Conservation (phyloP, 2,797 vertebrate species). For the Semotilus atromaculatus region DNA sequence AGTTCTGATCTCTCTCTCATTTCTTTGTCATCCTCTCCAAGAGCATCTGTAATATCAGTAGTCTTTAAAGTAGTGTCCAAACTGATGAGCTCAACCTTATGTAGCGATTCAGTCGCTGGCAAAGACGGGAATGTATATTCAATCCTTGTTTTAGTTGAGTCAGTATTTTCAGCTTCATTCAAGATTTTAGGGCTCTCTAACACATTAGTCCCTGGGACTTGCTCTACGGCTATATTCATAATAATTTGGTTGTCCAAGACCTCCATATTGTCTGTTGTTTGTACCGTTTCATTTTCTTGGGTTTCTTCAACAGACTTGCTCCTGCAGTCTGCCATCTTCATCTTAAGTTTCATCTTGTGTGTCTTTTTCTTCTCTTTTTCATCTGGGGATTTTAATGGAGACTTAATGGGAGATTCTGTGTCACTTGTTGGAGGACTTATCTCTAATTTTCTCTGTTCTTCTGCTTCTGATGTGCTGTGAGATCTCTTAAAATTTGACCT, state of each 20-base stretch:
- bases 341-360: slow-evolving; percentile 79
- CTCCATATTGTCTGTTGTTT: slow-evolving; percentile 61
- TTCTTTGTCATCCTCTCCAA: slow-evolving; percentile 68
- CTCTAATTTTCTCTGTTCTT: slow-evolving; percentile 81
- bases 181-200: slow-evolving; percentile 62
- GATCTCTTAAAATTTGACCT: slow-evolving; percentile 86
- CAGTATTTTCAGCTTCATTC: slow-evolving; percentile 59
- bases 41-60: slow-evolving; percentile 67
- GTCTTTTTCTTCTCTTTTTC: slow-evolving; percentile 77
- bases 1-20: slow-evolving; percentile 77
- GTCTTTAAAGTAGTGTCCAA: slow-evolving; percentile 77
- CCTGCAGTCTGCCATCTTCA: slow-evolving; percentile 79
- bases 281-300: slow-evolving; percentile 61
- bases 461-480: slow-evolving; percentile 94
- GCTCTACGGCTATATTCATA: slow-evolving; percentile 63
- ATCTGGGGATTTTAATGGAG: slow-evolving; percentile 69
- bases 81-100: slow-evolving; percentile 76
- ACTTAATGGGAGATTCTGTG: slow-evolving; percentile 84
- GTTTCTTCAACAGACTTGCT: slow-evolving; percentile 80
- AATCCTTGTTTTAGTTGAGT: slow-evolving; percentile 60
- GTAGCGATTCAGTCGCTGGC: slow-evolving; percentile 70
- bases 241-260: slow-evolving; percentile 61
- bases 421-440: slow-evolving; percentile 89
- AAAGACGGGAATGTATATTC: slow-evolving; percentile 62
- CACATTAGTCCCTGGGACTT: slow-evolving; percentile 62